Conservation (phyloP, 2,797 vertebrate genomes). For the Sebastes steindachneri region DNA sequence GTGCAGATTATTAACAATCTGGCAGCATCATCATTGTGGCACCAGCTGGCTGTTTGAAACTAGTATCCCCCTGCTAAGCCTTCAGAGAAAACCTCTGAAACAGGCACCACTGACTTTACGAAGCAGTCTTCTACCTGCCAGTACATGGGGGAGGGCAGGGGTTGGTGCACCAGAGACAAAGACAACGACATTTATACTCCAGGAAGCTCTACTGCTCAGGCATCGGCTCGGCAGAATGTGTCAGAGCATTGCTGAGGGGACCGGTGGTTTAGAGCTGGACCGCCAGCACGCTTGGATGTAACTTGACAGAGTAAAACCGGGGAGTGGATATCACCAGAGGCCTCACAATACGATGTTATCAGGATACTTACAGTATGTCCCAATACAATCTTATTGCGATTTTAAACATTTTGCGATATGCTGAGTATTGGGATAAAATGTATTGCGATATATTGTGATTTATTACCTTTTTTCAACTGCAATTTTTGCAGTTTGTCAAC, state of each 20-base stretch:
- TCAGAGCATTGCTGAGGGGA: not conserved
- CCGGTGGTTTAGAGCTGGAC: not conserved
- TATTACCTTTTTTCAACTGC: no score
- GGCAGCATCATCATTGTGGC: conserved; percentile 28
- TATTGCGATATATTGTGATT: no score
- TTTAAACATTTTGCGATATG: no score
- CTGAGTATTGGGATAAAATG: no score
- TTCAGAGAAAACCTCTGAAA: conserved; percentile 39
- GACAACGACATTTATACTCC: conserved; percentile 13
- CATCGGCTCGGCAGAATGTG: not conserved
- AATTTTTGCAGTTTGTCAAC: no score
- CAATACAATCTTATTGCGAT: no score
- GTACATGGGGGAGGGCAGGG: conserved; percentile 28
- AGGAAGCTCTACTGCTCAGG: not conserved
- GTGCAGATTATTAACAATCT: conserved; percentile 49
- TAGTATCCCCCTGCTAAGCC: conserved; percentile 30
- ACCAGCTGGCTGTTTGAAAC: conserved; percentile 54
- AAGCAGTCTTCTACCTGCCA: conserved; percentile 36
- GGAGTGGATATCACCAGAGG: no score
- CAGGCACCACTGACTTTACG: conserved; percentile 9
- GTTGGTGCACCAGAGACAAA: conserved; percentile 33
- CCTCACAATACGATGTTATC: no score
- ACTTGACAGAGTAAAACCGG: not conserved
- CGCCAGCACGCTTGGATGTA: not conserved
- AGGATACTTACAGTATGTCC: no score